Percentiles rank a stretch among this genome's conserved stretches.
Evolutionary conservation across 2,797 vertebrate species (phyloP).

Genomic region (Pangasius sanitwongsei): DNA sequence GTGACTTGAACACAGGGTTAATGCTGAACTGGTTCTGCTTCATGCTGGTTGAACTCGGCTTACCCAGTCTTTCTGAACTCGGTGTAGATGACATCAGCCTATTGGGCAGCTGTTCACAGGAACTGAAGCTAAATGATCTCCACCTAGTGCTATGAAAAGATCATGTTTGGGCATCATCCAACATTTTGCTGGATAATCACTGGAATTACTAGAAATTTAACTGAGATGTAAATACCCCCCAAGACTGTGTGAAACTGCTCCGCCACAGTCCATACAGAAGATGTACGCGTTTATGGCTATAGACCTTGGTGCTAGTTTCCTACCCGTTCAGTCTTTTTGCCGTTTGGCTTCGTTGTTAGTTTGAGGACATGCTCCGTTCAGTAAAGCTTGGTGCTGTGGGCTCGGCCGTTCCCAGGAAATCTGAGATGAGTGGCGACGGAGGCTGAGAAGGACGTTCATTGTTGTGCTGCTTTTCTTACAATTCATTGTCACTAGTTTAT

Average conservation of each 20-base stretch:
- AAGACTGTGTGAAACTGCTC: no score
- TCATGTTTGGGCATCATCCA: background rate
- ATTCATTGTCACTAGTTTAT: background rate
- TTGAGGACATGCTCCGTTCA: background rate
- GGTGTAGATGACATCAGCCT: background rate
- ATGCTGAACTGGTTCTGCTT: background rate
- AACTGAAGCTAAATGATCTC: conserved; percentile 8
- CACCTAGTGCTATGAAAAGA: background rate
- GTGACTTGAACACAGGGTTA: background rate
- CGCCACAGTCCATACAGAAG: no score
- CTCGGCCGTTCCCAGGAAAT: background rate
- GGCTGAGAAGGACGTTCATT: background rate
- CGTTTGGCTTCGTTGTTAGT: background rate
- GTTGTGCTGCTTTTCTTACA: background rate
- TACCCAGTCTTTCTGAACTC: background rate
- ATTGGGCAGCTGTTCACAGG: background rate
- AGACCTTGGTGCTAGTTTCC: background rate
- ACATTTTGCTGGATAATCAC: background rate
- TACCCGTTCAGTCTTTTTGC: background rate
- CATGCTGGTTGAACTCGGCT: background rate
- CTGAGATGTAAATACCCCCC: background rate
- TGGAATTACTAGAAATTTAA: background rate
- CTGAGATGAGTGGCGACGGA: background rate
- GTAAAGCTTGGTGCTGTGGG: background rate
- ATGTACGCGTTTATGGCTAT: no score